Conservation (phyloP, 2,888 invertebrate genomes). For the Baccha elongata region DNA sequence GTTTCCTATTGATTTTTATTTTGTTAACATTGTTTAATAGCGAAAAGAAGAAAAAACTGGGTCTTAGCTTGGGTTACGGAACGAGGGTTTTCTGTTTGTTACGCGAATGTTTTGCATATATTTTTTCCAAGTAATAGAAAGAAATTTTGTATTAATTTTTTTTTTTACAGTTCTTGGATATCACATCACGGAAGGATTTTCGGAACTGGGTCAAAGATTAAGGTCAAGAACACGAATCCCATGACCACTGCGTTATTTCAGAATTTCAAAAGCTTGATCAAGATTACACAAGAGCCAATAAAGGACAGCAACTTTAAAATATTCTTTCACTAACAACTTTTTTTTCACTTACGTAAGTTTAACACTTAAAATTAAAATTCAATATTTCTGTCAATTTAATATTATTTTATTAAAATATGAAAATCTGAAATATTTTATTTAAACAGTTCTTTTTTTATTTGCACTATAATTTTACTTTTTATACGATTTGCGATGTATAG, state of each 20-base stretch:
- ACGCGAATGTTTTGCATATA: slow-evolving; percentile 53
- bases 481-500: neutral
- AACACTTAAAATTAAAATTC: slow-evolving; percentile 2
- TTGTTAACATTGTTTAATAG: slow-evolving; percentile 39
- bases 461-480: slow-evolving; percentile 7
- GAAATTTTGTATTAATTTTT: neutral
- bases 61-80: neutral
- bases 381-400: neutral
- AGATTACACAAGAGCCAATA: slow-evolving; percentile 13
- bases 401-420: neutral
- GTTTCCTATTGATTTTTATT: slow-evolving; percentile 62
- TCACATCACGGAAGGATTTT: slow-evolving; percentile 24
- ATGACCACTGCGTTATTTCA: slow-evolving; percentile 18
- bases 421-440: neutral
- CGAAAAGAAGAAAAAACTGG: slow-evolving; percentile 27
- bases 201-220: slow-evolving; percentile 54
- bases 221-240: slow-evolving; percentile 56
- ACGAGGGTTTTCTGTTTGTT: slow-evolving; percentile 53
- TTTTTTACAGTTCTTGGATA: slow-evolving; percentile 24
- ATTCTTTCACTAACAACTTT: neutral
- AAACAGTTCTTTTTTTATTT: slow-evolving; percentile 1
- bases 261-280: neutral
- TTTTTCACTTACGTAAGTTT: slow-evolving; percentile 17
- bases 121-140: slow-evolving; percentile 9
- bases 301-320: neutral